A percentile compares a stretch with the other conserved stretches of the same genome.
Evolutionary conservation across 2,888 invertebrate genomes (phyloP).

Genomic region (Synanthedon tipuliformis): DNA sequence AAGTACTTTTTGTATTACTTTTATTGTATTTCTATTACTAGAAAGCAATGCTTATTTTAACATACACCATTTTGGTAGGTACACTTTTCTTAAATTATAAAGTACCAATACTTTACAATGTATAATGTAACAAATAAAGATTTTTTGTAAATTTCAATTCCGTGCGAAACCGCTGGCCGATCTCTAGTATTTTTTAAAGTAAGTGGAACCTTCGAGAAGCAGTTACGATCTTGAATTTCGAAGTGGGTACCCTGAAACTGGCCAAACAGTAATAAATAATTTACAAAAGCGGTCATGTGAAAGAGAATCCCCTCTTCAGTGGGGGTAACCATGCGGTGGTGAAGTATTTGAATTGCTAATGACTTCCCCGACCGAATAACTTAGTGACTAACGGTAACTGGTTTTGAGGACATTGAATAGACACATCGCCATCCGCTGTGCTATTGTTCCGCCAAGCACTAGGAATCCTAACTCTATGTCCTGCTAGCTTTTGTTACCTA

Average conservation of each 20-base stretch:
- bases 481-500: too few species aligned
- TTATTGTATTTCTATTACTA: too few species aligned
- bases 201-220: too few species aligned
- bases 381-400: constrained; percentile 41
- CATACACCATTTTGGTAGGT: too few species aligned
- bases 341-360: constrained; percentile 65
- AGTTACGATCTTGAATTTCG: neutral
- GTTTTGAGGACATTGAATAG: constrained; percentile 30
- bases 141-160: too few species aligned
- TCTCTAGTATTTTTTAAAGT: too few species aligned
- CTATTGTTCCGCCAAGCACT: constrained; percentile 11
- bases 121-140: too few species aligned
- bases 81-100: too few species aligned
- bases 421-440: constrained; percentile 26
- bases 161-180: too few species aligned
- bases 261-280: constrained; percentile 62
- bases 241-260: constrained; percentile 32
- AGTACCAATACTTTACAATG: too few species aligned
- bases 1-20: too few species aligned
- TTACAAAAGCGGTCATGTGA: constrained; percentile 61
- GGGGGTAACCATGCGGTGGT: constrained; percentile 44
- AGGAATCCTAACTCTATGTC: neutral
- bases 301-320: constrained; percentile 45
- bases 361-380: constrained; percentile 49
- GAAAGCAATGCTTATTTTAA: too few species aligned